Percentiles rank a stretch among this genome's conserved stretches.
Evolutionary conservation across 2,888 invertebrate species (phyloP).

Genomic region (Cryptophagus acutangulus): DNA sequence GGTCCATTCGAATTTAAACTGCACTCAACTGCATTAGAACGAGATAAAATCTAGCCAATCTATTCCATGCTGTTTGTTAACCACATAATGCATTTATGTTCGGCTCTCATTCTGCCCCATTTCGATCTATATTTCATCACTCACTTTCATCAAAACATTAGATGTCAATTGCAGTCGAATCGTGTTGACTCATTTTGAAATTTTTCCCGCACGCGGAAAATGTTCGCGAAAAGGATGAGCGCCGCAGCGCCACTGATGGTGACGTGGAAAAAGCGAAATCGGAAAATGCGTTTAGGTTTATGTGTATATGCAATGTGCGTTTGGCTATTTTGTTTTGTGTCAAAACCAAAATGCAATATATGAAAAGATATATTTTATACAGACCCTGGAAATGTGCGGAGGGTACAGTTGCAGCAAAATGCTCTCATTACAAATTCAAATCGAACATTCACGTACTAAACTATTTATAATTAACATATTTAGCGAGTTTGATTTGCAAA

Average conservation of each 20-base stretch:
- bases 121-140: background rate
- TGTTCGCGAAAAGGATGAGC: too few species aligned
- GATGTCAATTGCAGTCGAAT: too few species aligned
- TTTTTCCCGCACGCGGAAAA: too few species aligned
- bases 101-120: background rate
- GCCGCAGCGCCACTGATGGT: too few species aligned
- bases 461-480: background rate
- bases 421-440: background rate
- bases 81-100: too few species aligned
- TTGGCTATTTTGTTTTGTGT: conserved; percentile 16
- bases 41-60: conserved; percentile 23
- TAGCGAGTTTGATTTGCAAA: background rate
- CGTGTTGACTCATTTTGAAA: too few species aligned
- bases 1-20: conserved; percentile 16
- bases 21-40: conserved; percentile 20
- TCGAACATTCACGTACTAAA: background rate
- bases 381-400: conserved; percentile 14
- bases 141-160: background rate
- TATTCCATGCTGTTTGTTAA: background rate
- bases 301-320: conserved; percentile 1
- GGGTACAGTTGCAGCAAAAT: conserved; percentile 21
- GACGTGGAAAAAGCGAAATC: too few species aligned
- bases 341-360: conserved; percentile 23
- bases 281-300: too few species aligned
- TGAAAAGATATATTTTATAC: conserved; percentile 23